Evolutionary conservation across 2,888 invertebrate genomes (phyloP), one percentile per base, ranked within the genome.

Genomic region (Halictus quadricinctus): DNA sequence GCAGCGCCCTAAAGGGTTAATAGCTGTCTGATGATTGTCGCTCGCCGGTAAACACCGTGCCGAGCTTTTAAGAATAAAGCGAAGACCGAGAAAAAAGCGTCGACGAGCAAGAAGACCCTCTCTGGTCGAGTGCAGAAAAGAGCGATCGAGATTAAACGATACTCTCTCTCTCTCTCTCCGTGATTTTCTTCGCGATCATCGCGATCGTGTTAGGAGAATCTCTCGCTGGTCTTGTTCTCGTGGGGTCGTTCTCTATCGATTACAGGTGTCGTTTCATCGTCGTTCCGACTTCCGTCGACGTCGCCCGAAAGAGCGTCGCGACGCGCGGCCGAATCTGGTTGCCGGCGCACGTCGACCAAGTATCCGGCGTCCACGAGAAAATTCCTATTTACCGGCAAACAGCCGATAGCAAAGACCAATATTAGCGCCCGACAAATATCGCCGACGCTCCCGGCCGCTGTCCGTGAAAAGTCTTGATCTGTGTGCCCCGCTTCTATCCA

Each of bases 311-410:
- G 80, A 88, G 76, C 64, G 46, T 46, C n/a, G 21, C 4, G 60
- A 21, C 50, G 72, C 50, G 25, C 13, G 72, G 25, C 81, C n/a
- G 79, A 84, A 87, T 79, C 80, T 70, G 75, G 80, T 77, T 85
- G 46, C 54, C 69, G 54, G 21, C n/a, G 72, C 76, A 69, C 72
- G 72, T 69, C 75, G 82, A 78, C 74, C 82, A 80, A 85, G 86
- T 86, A 83, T 77, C 72, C 84, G 46, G 46, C 75, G 58, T 72
- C 58, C 78, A 76, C 66, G 75, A 88, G 87, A 89, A 89, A 89
- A 87, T 87, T 89, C 84, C 84, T 89, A 86, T 89, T 89, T 89
- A 87, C 90, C 87, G 79, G 83, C 87, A 89, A 89, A 89, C 84
- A 88, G 84, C 90, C 89, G 85, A 89, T 88, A 85, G 90, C 84